phyloP scores from a whole-genome alignment of 1,140 invertebrate species.

The Daktulosphaira vitifoliae region DNA sequence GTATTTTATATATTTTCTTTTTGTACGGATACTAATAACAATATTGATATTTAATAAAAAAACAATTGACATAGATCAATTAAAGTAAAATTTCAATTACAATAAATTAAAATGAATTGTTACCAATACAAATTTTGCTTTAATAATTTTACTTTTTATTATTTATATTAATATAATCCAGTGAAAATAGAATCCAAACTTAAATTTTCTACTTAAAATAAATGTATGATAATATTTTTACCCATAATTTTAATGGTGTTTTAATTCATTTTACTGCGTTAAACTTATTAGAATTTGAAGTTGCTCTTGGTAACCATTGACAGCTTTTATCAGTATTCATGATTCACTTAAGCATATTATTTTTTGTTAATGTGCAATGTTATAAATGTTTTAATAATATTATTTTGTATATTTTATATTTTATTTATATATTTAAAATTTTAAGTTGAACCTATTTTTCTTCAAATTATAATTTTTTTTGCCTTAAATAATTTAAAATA shows the following conservation, averaged over 20 bases:
- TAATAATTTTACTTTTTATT: background rate
- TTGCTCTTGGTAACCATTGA: conserved; percentile 27
- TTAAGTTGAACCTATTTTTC: conserved; percentile 26
- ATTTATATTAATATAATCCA: background rate
- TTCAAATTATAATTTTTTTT: conserved; percentile 16
- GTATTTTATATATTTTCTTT: conserved; percentile 14
- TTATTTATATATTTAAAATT: conserved; percentile 32
- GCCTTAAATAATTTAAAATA: background rate
- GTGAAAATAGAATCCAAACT: conserved; percentile 20
- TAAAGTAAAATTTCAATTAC: background rate
- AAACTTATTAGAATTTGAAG: conserved; percentile 1
- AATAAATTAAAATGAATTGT: conserved; percentile 5
- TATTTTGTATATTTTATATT: conserved; percentile 34
- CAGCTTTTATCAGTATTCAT: conserved; percentile 31
- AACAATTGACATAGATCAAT: too few species aligned
- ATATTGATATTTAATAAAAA: background rate
- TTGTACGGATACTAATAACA: background rate
- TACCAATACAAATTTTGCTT: background rate
- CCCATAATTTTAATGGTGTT: conserved; percentile 1
- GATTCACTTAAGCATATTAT: conserved; percentile 29
- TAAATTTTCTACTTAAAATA: conserved; percentile 27
- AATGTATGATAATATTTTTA: conserved; percentile 8
- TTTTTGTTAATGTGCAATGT: conserved; percentile 33
- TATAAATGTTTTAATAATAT: conserved; percentile 31
- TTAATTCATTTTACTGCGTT: background rate